Evolutionary conservation across 2,113 vertebrate genomes (phyloP), one percentile per base, ranked within the genome.

Genomic region (Alexandromys fortis): DNA sequence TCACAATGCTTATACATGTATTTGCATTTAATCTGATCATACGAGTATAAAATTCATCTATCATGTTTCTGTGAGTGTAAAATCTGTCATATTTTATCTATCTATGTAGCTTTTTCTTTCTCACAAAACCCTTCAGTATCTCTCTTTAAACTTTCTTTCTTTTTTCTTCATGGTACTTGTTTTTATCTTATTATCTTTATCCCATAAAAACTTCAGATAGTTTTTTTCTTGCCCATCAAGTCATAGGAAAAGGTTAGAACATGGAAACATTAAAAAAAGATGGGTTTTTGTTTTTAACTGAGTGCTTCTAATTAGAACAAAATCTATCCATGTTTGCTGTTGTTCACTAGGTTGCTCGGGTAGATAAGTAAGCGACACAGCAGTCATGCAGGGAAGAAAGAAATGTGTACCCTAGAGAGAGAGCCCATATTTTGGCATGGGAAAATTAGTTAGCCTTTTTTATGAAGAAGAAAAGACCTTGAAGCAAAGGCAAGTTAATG

Each of bases 401-500:
- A 7, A 79, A 67, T 73, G 49, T 11, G 52, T 52, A 65, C 52
- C 68, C 61, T 17, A 73, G 30, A 9, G 3, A 17, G 3, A 3
- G 7, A 82, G 61, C 47, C 55, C 2, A 21, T 55, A 63, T 93
- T 58, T 91, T 45, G 82, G 9, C 30, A 30, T 2, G 1, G 16
- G 7, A 77, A n/a, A 72, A 38, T 73, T n/a, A 85, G 47, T 68
- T 78, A 22, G 81, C 35, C 13, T 65, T 89, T 90, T 90, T 91
- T 26, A 49, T 55, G 45, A 86, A 72, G 63, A 95, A 81, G 42
- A 92, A 96, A 94, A 68, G 26, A 26, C 35, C 94, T 88, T 93
- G 72, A 95, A 77, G 89, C 8, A 67, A 96, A 92, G 8, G 13
- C 55, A 97, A 95, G 38, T 61, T 83, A 77, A 93, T 5, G 83